phyloP scores from a whole-genome alignment of 2,888 invertebrate genomes.

The Andrena hattorfiana region DNA sequence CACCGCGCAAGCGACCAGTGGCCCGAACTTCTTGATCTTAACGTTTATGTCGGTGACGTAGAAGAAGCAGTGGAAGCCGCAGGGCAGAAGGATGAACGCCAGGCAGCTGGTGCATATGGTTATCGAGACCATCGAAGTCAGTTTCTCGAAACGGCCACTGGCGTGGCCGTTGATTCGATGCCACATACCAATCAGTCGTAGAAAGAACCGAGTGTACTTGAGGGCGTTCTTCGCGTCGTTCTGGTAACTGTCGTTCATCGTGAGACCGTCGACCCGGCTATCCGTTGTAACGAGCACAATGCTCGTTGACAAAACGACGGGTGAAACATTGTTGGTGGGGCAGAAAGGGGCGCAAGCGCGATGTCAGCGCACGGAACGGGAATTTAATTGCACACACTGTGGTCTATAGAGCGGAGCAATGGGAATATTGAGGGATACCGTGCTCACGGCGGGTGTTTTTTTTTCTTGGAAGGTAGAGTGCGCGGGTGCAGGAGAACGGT shows the following conservation, averaged over 20 bases:
- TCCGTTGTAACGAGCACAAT: too few relatives aligned
- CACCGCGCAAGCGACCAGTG: slow-evolving; percentile 69
- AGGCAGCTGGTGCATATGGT: slow-evolving; percentile 17
- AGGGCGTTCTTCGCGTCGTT: slow-evolving; percentile 58
- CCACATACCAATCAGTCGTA: slow-evolving; percentile 73
- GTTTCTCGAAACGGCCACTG: background rate
- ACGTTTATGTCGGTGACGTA: slow-evolving; percentile 18
- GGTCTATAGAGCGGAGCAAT: too few relatives aligned
- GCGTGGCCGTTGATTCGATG: slow-evolving; percentile 23
- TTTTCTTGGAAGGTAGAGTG: too few relatives aligned
- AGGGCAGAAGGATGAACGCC: slow-evolving; percentile 54
- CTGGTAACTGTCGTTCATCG: slow-evolving; percentile 5
- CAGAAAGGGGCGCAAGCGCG: slow-evolving; percentile 15
- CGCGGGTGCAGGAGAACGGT: too few relatives aligned
- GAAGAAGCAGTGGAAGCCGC: slow-evolving; percentile 43
- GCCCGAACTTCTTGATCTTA: slow-evolving; percentile 68
- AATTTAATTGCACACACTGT: too few relatives aligned
- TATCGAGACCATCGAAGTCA: slow-evolving; percentile 2
- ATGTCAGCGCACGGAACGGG: too few relatives aligned
- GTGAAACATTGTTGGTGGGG: background rate
- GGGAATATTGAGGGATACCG: too few relatives aligned
- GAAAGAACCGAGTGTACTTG: slow-evolving; percentile 69
- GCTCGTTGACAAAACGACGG: background rate
- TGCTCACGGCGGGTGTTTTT: too few relatives aligned
- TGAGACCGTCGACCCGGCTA: background rate